Evolutionary conservation across 2,797 vertebrate species (phyloP), one percentile per base, ranked within the genome.

Genomic region (Lycodopsis pacificus): DNA sequence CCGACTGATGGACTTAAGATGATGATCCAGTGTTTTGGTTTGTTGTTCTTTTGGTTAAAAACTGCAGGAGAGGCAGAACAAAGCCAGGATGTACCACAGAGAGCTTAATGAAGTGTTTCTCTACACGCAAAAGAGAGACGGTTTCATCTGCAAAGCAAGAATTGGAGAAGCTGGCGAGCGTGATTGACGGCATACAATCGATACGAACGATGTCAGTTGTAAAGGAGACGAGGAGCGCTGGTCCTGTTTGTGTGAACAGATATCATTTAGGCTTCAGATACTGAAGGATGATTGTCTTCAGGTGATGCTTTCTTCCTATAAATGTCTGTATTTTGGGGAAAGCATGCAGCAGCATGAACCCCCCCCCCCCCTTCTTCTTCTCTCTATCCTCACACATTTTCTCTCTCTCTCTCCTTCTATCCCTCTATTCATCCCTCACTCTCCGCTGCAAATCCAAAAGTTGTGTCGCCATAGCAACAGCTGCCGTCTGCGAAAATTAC

Each of bases 401-500:
- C 82, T 73, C 70, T 81, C 30, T 81, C 30, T 30, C 71, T 63
- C 57, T 88, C 71, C 46, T 62, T 87, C 72, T 76, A 78, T 85
- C 89, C 86, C 83, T 90, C 91, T 90, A 90, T 93, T 94, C 90
- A 92, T 89, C 88, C 88, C 75, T 86, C 62, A 65, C 85, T 86
- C 82, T 91, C 80, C 77, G 85, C 81, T 56, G 89, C 86, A 93
- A 94, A 94, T 92, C 92, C 85, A 87, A 95, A 95, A 95, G 92
- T 95, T 95, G 92, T 90, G 92, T 95, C 92, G 36, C 94, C 95
- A 95, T 96, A 93, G 95, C 94, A 96, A 96, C 94, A 95, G 93
- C 94, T 94, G 89, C 91, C 81, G 73, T 94, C 91, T 93, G 92
- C 83, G 53, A 94, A 95, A 94, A 94, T 92, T 94, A 93, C 92